Evolutionary conservation across 2,113 vertebrate species (phyloP).

Genomic region (Zosterops japonicus): DNA sequence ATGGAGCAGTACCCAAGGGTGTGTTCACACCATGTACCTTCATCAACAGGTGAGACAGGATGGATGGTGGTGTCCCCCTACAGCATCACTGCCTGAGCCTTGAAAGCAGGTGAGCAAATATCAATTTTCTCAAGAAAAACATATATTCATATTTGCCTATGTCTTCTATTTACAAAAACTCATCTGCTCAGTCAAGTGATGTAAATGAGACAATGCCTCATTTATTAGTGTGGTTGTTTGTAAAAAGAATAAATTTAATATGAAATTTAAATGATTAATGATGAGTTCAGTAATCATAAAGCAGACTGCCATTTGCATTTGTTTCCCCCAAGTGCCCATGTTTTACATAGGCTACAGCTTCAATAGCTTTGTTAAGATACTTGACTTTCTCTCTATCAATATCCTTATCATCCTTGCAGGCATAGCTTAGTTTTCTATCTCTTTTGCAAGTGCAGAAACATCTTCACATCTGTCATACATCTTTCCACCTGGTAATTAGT

Average conservation of each 20-base stretch:
- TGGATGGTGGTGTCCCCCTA: background rate
- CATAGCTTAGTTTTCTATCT: background rate
- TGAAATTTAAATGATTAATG: conserved; percentile 24
- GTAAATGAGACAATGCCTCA: background rate
- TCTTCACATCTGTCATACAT: background rate
- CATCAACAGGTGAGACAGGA: background rate
- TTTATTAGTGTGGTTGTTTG: conserved; percentile 31
- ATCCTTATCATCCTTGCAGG: background rate
- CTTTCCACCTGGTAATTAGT: background rate
- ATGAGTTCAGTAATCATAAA: background rate
- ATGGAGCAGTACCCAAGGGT: background rate
- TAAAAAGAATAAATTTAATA: conserved; percentile 32
- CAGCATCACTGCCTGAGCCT: background rate
- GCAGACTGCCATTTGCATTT: conserved; percentile 12
- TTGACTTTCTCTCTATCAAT: background rate
- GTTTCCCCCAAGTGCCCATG: background rate
- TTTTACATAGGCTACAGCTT: background rate
- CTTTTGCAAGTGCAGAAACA: background rate
- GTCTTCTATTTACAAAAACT: conserved; percentile 1
- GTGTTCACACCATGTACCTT: accelerated
- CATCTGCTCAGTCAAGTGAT: background rate
- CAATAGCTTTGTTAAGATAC: background rate
- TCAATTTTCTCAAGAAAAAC: background rate
- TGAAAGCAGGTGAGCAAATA: background rate
- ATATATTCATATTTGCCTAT: background rate